These are phyloP conservation scores for Rhizoglyphus robini DNA, from an alignment of 1,140 invertebrate species.

Conservation along the genomic window DNA sequence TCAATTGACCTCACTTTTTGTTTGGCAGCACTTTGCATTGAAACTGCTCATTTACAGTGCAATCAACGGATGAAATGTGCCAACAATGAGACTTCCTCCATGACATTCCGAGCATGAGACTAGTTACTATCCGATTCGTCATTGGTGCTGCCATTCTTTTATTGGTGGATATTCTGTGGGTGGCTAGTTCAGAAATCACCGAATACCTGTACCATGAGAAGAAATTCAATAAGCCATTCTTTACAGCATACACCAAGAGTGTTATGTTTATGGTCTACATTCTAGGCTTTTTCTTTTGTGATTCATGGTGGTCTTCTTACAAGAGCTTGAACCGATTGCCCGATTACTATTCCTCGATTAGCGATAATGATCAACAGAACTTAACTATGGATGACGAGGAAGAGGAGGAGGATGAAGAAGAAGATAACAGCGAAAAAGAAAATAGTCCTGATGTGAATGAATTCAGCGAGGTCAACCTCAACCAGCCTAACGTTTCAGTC, in stretches of 20 bases:
- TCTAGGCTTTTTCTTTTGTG: slow-evolving; percentile 61
- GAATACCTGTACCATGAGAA: slow-evolving; percentile 67
- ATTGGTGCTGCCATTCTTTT: slow-evolving; percentile 59
- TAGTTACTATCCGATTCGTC: slow-evolving; percentile 41
- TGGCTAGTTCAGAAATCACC: slow-evolving; percentile 66
- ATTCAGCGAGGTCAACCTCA: neutral
- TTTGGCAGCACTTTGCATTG: no score
- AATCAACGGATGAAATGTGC: no score
- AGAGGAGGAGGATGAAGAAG: neutral
- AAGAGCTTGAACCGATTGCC: neutral
- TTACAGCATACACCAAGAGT: slow-evolving; percentile 73
- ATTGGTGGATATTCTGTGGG: slow-evolving; percentile 73
- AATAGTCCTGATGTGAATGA: neutral
- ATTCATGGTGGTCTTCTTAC: slow-evolving; percentile 53
- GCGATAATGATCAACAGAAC: neutral
- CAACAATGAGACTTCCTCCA: no score
- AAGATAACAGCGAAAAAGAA: neutral
- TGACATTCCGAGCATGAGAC: neutral
- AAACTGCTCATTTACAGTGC: no score
- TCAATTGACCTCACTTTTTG: no score
- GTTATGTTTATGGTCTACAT: slow-evolving; percentile 73
- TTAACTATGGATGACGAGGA: slow-evolving; percentile 7
- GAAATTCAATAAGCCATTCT: slow-evolving; percentile 69
- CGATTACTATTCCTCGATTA: neutral
- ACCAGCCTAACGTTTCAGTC: neutral